These are phyloP conservation scores for Nycteola revayana DNA, from an alignment of 2,888 invertebrate genomes.

Conservation along the genomic window DNA sequence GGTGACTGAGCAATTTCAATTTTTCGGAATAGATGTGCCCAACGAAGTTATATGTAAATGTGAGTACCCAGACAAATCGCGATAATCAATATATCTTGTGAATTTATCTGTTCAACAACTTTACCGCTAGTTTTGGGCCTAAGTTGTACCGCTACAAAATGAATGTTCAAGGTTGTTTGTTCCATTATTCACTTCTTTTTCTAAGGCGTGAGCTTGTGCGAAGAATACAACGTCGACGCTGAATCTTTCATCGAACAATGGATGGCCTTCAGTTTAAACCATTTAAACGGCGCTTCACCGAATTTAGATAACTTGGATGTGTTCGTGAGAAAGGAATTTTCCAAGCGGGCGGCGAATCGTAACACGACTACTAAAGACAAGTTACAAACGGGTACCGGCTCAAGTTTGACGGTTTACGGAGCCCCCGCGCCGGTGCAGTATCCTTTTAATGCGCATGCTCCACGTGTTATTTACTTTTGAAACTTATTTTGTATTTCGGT, in stretches of 20 bases:
- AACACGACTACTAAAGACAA: slow-evolving; percentile 60
- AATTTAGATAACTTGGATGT: slow-evolving; percentile 81
- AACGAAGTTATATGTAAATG: slow-evolving; percentile 82
- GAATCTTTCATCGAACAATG: slow-evolving; percentile 89
- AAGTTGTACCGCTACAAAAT: slow-evolving; percentile 43
- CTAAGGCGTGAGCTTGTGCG: slow-evolving; percentile 84
- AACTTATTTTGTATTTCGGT: slow-evolving; percentile 17
- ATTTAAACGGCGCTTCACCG: slow-evolving; percentile 83
- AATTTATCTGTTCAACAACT: slow-evolving; percentile 7
- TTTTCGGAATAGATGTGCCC: slow-evolving; percentile 81
- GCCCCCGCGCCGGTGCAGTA: slow-evolving; percentile 59
- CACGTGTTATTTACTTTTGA: slow-evolving; percentile 53
- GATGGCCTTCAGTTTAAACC: slow-evolving; percentile 88
- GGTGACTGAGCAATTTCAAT: slow-evolving; percentile 84
- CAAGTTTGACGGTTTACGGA: slow-evolving; percentile 64
- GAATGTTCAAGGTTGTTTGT: slow-evolving; percentile 79
- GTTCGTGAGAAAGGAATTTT: slow-evolving; percentile 85
- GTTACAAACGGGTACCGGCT: slow-evolving; percentile 58
- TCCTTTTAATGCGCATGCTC: slow-evolving; percentile 60
- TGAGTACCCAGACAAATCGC: slow-evolving; percentile 47
- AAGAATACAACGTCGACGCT: slow-evolving; percentile 83
- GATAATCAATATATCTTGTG: not conserved
- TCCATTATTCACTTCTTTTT: slow-evolving; percentile 55
- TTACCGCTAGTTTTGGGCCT: slow-evolving; percentile 18
- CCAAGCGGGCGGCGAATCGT: slow-evolving; percentile 68